Conservation (phyloP, 2,113 vertebrate species). For the Piliocolobus tephrosceles region DNA sequence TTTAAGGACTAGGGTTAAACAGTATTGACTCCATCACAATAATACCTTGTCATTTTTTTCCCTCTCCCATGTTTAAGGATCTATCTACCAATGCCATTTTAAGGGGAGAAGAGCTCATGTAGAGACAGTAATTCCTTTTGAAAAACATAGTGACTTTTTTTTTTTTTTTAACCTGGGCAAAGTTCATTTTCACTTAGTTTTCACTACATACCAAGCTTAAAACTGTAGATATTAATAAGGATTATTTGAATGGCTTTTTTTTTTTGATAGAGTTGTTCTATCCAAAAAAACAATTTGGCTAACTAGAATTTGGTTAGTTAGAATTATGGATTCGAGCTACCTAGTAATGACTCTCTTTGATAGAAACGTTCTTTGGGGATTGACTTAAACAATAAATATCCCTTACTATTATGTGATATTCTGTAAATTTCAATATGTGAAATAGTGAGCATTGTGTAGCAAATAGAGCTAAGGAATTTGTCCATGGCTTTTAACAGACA, state of each 20-base stretch:
- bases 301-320: not conserved
- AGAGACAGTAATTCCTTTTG: not conserved
- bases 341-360: not conserved
- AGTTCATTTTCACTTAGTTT: slow-evolving; percentile 2
- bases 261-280: too few relatives aligned
- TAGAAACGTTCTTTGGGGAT: not conserved
- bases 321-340: not conserved
- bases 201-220: not conserved
- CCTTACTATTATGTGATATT: not conserved
- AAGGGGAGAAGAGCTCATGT: not conserved
- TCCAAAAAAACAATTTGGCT: not conserved
- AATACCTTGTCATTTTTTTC: not conserved
- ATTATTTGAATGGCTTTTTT: not conserved
- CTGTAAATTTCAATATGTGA: not conserved
- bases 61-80: too few relatives aligned
- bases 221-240: not conserved
- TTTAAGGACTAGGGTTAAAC: not conserved
- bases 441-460: not conserved
- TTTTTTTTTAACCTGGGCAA: not conserved
- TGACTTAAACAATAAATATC: slow-evolving; percentile 8
- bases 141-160: not conserved
- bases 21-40: not conserved
- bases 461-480: not conserved
- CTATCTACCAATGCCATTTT: not conserved
- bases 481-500: not conserved